Evolutionary conservation across 2,888 invertebrate species (phyloP).

Genomic region (Pammene aurita): DNA sequence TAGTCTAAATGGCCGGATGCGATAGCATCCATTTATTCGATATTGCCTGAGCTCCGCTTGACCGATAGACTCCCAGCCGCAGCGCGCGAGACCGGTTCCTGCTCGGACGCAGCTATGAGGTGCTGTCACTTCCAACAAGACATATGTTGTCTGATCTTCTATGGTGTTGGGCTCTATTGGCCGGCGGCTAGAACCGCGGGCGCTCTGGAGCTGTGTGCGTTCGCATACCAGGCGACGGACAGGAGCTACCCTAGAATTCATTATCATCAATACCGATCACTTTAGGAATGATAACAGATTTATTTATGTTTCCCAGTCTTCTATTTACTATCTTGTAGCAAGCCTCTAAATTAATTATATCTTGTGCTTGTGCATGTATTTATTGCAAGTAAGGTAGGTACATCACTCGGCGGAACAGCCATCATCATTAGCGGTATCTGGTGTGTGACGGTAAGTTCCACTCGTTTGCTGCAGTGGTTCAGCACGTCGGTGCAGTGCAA

Average conservation of each 20-base stretch:
- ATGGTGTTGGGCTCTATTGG: neutral
- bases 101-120: conserved; percentile 23
- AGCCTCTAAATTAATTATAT: no score
- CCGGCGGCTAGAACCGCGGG: neutral
- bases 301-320: no score
- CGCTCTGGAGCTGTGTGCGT: conserved; percentile 7
- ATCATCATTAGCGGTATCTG: conserved; percentile 5
- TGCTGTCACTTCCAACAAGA: neutral
- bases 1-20: neutral
- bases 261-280: conserved; percentile 9
- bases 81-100: conserved; percentile 32
- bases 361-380: neutral
- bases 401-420: neutral
- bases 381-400: neutral
- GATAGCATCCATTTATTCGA: conserved; percentile 9
- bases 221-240: conserved; percentile 15
- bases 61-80: conserved; percentile 2
- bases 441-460: conserved; percentile 20
- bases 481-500: conserved; percentile 8
- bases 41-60: conserved; percentile 10
- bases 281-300: neutral
- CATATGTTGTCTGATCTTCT: neutral
- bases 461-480: conserved; percentile 9
- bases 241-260: conserved; percentile 20
- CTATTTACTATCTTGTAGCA: no score